Evolutionary conservation across 1,140 invertebrate species (phyloP), one percentile per base, ranked within the genome.

Genomic region (Lucilia sericata): DNA sequence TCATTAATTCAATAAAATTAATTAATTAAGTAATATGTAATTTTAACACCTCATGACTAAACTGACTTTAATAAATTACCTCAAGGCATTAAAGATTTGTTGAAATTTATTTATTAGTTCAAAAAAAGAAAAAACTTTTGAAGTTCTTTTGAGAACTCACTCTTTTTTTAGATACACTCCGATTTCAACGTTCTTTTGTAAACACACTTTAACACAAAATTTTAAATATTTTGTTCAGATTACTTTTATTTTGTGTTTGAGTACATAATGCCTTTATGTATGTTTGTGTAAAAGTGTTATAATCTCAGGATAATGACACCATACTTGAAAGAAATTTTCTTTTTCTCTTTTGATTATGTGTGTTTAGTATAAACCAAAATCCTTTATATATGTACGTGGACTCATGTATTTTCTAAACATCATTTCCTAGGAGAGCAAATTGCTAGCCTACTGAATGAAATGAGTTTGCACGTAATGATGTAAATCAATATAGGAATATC

Each of bases 251-350:
- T 1, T 55, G 9, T 55, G 7, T 55, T 0, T 42, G 42, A 7
- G 51, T 17, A 42, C 42, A 8, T 42, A 42, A 42, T 42, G 12
- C 51, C 14, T 55, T 14, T 55, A 17, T 55, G 51, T 55, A 70
- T 25, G 19, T 21, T 21, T 21, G 42, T 49, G 19, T 49, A 36
- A 10, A 51, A 12, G 42, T 49, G 76, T 80, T 2, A 80, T 80
- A 80, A 80, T 80, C 76, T 80, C 9, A 5, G 10, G 47, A 49
- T 80, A 80, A 80, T 30, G 14, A 47, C 36, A 78, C 14, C 13
- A 78, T 78, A 78, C 19, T 78, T 47, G 14, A 47, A 75, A 14
- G 5, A 60, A 60, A 60, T 17, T 60, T 60, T 0, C 55, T 60
- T 60, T 60, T n/a, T 42, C 42, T 10, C 42, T 42, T 42, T 42